Conservation (phyloP, 2,113 vertebrate genomes). For the Nycticorax nycticorax region DNA sequence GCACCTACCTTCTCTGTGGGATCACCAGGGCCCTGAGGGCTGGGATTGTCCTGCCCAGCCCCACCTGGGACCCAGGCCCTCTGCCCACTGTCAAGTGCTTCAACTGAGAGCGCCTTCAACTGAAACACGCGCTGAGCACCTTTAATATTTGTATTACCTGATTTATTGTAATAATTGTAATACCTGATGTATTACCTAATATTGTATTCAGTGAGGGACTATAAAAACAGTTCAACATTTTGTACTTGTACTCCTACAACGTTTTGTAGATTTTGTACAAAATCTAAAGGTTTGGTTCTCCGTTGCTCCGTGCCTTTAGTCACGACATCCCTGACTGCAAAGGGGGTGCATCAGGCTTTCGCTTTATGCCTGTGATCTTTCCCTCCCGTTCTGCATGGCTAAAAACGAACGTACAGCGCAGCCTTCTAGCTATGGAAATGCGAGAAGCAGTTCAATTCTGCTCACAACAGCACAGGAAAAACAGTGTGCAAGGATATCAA, state of each 20-base stretch:
- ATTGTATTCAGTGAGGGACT: not conserved
- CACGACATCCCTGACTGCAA: too few species aligned
- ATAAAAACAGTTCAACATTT: not conserved
- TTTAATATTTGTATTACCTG: not conserved
- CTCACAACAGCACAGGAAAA: not conserved
- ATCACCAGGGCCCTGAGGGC: not conserved
- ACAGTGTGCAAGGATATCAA: not conserved
- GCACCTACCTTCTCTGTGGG: not conserved
- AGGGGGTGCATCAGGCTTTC: not conserved
- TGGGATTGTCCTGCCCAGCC: not conserved
- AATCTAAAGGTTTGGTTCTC: not conserved
- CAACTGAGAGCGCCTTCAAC: rapidly evolving
- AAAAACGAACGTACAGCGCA: not conserved
- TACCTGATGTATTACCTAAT: too few species aligned
- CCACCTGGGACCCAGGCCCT: not conserved
- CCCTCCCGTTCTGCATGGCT: not conserved
- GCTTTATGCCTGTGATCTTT: not conserved
- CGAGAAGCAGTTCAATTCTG: not conserved
- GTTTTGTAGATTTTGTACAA: not conserved
- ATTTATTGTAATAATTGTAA: too few species aligned
- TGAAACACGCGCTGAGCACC: not conserved
- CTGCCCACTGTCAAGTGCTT: not conserved
- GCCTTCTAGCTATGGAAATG: not conserved
- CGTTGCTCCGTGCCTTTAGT: rapidly evolving
- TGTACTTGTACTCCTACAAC: not conserved